Base-by-base conservation (phyloP, 2,888 invertebrate species). In the Microplitis deprimator region DNA sequence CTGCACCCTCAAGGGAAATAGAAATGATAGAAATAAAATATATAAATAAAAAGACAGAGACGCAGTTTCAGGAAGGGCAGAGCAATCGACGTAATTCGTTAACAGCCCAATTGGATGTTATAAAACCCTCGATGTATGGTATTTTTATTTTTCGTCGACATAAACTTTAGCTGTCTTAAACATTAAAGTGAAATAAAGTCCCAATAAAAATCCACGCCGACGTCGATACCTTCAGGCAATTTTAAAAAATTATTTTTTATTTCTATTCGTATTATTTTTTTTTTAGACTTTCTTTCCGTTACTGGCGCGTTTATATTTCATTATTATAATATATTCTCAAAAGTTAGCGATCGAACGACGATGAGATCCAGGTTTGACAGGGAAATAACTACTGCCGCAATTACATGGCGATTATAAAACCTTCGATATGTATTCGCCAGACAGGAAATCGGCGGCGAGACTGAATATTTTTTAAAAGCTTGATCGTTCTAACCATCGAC, bases 31-130 rank as follows among this genome's bases (percentile, higher is more conserved):
- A 68, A 40, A 65, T 77, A 68, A 60, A 59, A 69, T 72, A 59
- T 59, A 41, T 39, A 67, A 74, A 64, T 29, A 75, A 69, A 8
- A 13, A 29, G 40, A 68, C 71, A 41, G 16, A 71, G 16, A 71
- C 29, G 59, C 60, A 60, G n/a, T 59, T 64, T 67, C n/a, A 17
- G 5, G 70, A 17, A 67, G 38, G n/a, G 59, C 39, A 72, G 73
- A 61, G 64, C 76, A 40, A 77, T 77, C 73, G 61, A 50, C 69
- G 70, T 77, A 87, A 88, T 85, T 83, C 83, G 83, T 88, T 87
- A 87, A 88, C 85, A 84, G 83, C 87, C 88, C 86, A 88, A 87
- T 88, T 87, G 85, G 82, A 82, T 79, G 82, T 83, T 84, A 87
- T 87, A 87, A 86, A 87, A 85, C 81, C 79, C 78, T 62, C 41